A percentile compares a stretch with the other conserved stretches of the same genome.
phyloP scores from a whole-genome alignment of 30 jellyfish, hydroid and myxozoan genomes.

The Phacellophora camtschatica region DNA sequence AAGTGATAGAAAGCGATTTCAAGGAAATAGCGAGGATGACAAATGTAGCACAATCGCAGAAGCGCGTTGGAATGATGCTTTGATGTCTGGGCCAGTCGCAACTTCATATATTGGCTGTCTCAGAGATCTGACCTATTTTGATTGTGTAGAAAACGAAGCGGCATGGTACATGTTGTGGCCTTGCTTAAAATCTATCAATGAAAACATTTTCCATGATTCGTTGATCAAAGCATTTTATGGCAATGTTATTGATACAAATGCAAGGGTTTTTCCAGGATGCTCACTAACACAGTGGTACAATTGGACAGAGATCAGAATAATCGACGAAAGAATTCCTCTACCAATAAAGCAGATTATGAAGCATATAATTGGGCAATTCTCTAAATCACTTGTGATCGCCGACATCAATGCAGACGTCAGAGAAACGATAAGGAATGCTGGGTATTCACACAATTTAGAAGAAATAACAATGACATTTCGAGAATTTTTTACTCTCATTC shows the following conservation, averaged over 20 bases:
- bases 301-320: conserved; percentile 20
- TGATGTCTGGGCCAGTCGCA: conserved; percentile 45
- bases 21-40: conserved; percentile 20
- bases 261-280: not conserved
- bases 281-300: not conserved
- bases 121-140: not conserved
- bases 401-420: conserved; percentile 6
- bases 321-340: not conserved
- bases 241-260: not conserved
- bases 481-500: not conserved
- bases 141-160: not conserved
- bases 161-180: conserved; percentile 45
- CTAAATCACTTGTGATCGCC: not conserved
- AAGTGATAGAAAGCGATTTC: conserved; percentile 43
- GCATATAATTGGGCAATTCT: not conserved
- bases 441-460: conserved; percentile 4
- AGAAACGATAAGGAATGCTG: not conserved
- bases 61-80: conserved; percentile 16
- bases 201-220: not conserved
- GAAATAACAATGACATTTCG: not conserved
- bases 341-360: not conserved
- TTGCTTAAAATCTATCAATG: not conserved
- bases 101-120: conserved; percentile 11
- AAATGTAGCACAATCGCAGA: not conserved
- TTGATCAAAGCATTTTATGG: not conserved